These are phyloP conservation scores for Gryllus longicercus DNA, from an alignment of 2,888 invertebrate genomes.

Conservation along the genomic window DNA sequence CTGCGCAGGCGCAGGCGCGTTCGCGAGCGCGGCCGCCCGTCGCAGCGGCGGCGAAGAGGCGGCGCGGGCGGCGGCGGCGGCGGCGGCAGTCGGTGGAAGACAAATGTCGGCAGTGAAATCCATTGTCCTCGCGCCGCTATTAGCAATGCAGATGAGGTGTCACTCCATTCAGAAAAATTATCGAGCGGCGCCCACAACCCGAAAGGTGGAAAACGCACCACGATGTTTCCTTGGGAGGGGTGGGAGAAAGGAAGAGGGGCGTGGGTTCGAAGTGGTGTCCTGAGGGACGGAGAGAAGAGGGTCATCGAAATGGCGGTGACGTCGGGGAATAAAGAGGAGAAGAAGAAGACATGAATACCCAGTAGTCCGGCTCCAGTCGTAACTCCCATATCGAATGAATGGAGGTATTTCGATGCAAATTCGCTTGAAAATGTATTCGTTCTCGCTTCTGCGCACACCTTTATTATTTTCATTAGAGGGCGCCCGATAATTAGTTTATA, in stretches of 20 bases:
- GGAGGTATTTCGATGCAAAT: too few relatives aligned
- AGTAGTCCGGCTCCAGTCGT: too few relatives aligned
- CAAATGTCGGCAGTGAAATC: slow-evolving; percentile 17
- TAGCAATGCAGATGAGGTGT: slow-evolving; percentile 6
- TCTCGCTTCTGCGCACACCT: too few relatives aligned
- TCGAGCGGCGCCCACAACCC: not conserved
- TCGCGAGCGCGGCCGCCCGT: not conserved
- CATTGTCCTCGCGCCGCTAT: not conserved
- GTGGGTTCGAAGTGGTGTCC: not conserved
- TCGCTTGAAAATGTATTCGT: too few relatives aligned
- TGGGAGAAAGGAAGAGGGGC: not conserved
- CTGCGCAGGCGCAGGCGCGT: not conserved
- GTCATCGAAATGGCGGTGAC: too few relatives aligned
- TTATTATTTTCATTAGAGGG: too few relatives aligned
- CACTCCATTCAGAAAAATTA: slow-evolving; percentile 11
- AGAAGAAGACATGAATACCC: too few relatives aligned
- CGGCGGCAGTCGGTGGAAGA: not conserved
- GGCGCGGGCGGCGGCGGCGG: too few relatives aligned
- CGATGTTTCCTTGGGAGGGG: not conserved
- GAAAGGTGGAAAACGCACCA: not conserved
- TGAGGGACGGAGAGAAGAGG: not conserved
- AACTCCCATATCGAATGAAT: too few relatives aligned
- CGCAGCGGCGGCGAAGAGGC: not conserved
- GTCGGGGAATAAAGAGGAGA: too few relatives aligned
- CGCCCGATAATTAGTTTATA: too few relatives aligned